Conservation (phyloP, 2,113 vertebrate genomes). For the Aleadryas rufinucha region DNA sequence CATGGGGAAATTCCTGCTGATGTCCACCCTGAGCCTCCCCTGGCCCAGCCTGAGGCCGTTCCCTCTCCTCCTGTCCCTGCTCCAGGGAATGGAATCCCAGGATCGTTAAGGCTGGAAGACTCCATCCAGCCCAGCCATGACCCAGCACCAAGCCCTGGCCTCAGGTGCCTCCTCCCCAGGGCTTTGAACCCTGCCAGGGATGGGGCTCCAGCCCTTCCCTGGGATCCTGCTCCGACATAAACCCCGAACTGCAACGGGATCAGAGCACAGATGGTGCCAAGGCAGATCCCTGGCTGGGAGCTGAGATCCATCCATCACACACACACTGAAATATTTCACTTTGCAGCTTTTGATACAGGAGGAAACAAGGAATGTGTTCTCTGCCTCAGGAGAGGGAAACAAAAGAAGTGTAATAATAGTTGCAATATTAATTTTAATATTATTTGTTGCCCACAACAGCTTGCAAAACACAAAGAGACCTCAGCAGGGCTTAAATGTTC, state of each 20-base stretch:
- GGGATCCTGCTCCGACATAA: fast-evolving
- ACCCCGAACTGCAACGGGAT: fast-evolving
- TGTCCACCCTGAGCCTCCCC: background rate
- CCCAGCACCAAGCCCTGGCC: background rate
- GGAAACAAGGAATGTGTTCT: background rate
- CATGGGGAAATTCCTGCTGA: background rate
- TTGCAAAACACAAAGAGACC: background rate
- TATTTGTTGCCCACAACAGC: background rate
- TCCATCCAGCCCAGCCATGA: fast-evolving
- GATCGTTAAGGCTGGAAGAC: fast-evolving
- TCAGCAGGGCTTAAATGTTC: background rate
- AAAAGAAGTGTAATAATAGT: background rate
- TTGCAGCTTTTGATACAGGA: background rate
- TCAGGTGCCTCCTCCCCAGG: background rate
- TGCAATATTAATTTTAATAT: background rate
- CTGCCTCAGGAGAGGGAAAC: background rate
- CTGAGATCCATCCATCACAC: background rate
- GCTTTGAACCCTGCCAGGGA: fast-evolving
- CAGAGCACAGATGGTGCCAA: fast-evolving
- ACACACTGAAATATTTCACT: background rate
- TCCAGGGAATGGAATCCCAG: too few relatives aligned
- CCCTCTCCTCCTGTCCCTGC: background rate
- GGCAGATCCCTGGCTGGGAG: background rate
- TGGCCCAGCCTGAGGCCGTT: background rate
- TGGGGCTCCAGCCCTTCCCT: background rate